phyloP scores from a whole-genome alignment of 2,797 vertebrate species.

The Artibeus jamaicensis region DNA sequence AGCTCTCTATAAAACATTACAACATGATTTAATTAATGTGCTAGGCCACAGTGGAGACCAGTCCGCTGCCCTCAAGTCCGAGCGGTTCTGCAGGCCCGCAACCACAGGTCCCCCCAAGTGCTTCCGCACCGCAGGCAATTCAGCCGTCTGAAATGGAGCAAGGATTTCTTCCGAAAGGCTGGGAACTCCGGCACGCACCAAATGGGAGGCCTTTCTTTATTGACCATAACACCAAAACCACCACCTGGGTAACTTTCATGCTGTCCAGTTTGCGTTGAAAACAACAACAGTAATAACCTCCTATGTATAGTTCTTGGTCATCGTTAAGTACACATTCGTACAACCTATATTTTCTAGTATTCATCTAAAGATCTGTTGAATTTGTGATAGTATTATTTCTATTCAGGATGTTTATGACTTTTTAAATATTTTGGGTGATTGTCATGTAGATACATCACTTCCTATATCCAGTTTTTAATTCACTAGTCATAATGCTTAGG shows the following conservation, averaged over 20 bases:
- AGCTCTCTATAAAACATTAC: not conserved
- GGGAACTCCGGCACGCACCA: conserved; percentile 94
- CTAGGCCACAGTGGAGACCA: conserved; percentile 76
- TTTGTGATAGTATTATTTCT: conserved; percentile 3
- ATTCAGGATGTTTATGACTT: not conserved
- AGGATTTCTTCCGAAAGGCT: conserved; percentile 89
- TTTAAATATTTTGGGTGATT: not conserved
- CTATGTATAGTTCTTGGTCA: not conserved
- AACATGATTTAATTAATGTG: not conserved
- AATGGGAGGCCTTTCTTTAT: conserved; percentile 96
- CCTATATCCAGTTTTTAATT: not conserved
- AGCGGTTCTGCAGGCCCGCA: conserved; percentile 71
- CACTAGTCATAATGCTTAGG: not conserved
- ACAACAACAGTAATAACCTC: not conserved
- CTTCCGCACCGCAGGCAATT: conserved; percentile 78
- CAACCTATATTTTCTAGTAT: not conserved
- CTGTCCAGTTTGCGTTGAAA: not conserved
- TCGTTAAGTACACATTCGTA: not conserved
- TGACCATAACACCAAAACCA: conserved; percentile 94
- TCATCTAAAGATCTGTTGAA: not conserved
- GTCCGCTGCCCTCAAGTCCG: conserved; percentile 74
- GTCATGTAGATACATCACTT: not conserved
- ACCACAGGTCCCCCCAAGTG: conserved; percentile 66
- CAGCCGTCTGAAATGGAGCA: conserved; percentile 80
- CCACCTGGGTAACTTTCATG: conserved; percentile 89